Base-by-base conservation (phyloP, 2,113 vertebrate genomes). In the Oophaga pumilio region DNA sequence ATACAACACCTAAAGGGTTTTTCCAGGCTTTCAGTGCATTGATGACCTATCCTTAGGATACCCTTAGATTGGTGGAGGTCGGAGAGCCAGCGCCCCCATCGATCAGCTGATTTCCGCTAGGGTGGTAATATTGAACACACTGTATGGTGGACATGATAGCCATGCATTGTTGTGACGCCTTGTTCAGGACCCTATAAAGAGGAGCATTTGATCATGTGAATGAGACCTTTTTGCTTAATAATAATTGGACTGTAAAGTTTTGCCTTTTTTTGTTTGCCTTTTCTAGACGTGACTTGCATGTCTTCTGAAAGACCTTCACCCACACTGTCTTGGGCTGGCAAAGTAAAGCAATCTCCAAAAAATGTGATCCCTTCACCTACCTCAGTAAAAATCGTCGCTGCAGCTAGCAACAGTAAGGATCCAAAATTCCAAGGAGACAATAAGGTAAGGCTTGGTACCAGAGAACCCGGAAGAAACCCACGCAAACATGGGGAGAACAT, bases 321-420 rank as follows among this genome's bases (percentile, higher is more conserved):
- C 22, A 53, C 53, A 2, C 22, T 12, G 50, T 60, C 69, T 17
- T 88, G 86, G 86, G 69, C 79, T 57, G 83, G 79, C 33, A 88
- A 82, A 76, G 69, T 88, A n/a, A 82, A 82, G 50, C 79, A 88
- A 66, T 14, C 86, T 26, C 78, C 52, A 59, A 82, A 74, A 62
- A 82, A 64, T 76, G 79, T 74, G 56, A 82, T 52, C 17, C 20
- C 33, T 64, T 82, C 86, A 62, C n/a, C 86, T 88, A 64, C 86
- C 80, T 88, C 86, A 33, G 15, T 53, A 24, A 52, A 18, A 14
- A 33, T 56, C 26, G 13, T 22, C 33, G 24, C 66, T 60, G 81
- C 56, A 50, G 9, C 66, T 8, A 62, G 12, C n/a, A 76, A 6
- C 24, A 60, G n/a, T 11, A 62, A 33, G 69, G 79, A 64, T 43